Evolutionary conservation across 2,888 invertebrate species (phyloP), one percentile per base, ranked within the genome.

Genomic region (Folsomia manolachei): DNA sequence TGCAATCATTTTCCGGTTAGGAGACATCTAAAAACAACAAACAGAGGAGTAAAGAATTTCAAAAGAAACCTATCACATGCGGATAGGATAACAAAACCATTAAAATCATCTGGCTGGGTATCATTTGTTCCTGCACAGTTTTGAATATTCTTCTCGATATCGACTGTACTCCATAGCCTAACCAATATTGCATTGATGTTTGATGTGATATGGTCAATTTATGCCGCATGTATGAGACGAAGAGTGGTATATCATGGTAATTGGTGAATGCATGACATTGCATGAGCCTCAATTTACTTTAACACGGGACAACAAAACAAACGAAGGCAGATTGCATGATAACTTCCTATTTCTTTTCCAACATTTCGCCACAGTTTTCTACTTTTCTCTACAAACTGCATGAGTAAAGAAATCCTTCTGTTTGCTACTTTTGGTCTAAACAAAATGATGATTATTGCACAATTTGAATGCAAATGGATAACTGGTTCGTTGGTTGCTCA

Each of bases 391-490:
- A 39, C 39, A 39, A 39, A 39, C 39, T 56, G 56, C n/a, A n/a
- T n/a, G n/a, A n/a, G n/a, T n/a, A n/a, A n/a, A 7, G 18, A 56
- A 21, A 21, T 56, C 18, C 21, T 56, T 56, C 4, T 56, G 21
- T 19, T 56, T 19, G n/a, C 56, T 56, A 4, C 56, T 19, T 7
- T 19, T 63, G n/a, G 24, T 63, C 52, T 52, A 39, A 66, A 66
- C 52, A 66, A 21, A 66, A 19, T 52, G 65, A 66, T 66, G 65
- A 66, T 66, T 66, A 66, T 66, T 66, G 52, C 65, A 52, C 65
- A 66, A 66, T 66, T 66, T 66, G 65, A 66, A 66, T 66, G 24
- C 65, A 66, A 66, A 66, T 66, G 51, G 64, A 63, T 27, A 18
- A 27, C 63, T 63, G 63, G n/a, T n/a, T n/a, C 9, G 21, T 24